A percentile compares a stretch with the other conserved stretches of the same genome.
These are phyloP conservation scores for Drosophila phalerata DNA, from an alignment of 2,888 invertebrate species.

Conservation along the genomic window DNA sequence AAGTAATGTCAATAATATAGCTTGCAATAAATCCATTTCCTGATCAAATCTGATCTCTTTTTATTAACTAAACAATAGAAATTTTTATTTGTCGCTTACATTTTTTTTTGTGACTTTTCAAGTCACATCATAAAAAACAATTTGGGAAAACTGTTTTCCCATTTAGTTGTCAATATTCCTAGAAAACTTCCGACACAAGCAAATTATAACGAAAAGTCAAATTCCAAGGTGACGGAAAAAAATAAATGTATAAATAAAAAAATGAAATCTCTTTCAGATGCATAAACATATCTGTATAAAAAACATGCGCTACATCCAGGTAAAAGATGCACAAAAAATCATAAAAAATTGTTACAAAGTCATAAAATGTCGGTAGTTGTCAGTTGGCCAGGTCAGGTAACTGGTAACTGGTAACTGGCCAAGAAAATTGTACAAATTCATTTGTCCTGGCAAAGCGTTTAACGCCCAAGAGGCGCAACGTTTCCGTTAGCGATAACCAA, in stretches of 20 bases:
- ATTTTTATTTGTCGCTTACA: constrained; percentile 25
- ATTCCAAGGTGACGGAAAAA: constrained; percentile 54
- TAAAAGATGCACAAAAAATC: constrained; percentile 70
- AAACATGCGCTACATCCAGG: constrained; percentile 45
- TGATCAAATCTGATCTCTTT: neutral
- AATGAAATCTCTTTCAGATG: constrained; percentile 32
- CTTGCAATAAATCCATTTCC: too few species aligned
- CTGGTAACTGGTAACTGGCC: constrained; percentile 62
- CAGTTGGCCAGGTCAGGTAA: constrained; percentile 59
- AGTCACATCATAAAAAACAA: constrained; percentile 28
- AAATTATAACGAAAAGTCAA: constrained; percentile 79
- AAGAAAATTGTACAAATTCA: constrained; percentile 46
- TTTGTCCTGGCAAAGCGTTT: constrained; percentile 69
- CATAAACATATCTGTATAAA: constrained; percentile 35
- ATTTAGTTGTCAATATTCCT: constrained; percentile 48
- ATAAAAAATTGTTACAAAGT: constrained; percentile 82
- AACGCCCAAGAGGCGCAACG: constrained; percentile 63
- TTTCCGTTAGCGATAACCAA: constrained; percentile 72
- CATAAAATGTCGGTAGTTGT: constrained; percentile 68
- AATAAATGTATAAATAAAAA: constrained; percentile 15
- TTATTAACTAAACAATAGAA: constrained; percentile 14
- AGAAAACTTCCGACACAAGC: constrained; percentile 52
- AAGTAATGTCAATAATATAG: too few species aligned
- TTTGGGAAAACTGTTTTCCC: constrained; percentile 10
- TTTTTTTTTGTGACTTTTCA: constrained; percentile 49